Base-by-base conservation (phyloP, 1,140 invertebrate species). In the Cotesia vestalis region DNA sequence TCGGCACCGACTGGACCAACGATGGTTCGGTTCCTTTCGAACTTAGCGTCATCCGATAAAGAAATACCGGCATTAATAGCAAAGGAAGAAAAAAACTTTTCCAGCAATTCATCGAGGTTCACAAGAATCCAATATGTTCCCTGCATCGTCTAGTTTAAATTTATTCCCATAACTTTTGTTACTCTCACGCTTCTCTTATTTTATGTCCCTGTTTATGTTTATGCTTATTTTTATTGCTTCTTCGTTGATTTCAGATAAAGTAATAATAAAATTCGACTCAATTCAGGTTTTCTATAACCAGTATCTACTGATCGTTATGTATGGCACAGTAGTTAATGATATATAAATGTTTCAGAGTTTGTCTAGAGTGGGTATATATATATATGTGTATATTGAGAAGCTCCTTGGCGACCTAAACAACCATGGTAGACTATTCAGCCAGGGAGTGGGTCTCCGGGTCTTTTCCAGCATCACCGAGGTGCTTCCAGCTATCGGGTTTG, bases 51-150 rank as follows among this genome's bases (percentile, higher is more conserved):
- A 51, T 14, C 34, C 35, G n/a, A 59, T 3, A 51, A 27, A 14
- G 14, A 71, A 61, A 60, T 8, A 64, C 40, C 5, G 40, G 6
- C 40, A 46, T 46, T 6, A 67, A n/a, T 35, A n/a, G 53, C 60
- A 74, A 53, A 61, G 51, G 46, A 72, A 64, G 71, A 66, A 74
- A 76, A 74, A 81, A 85, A 80, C 72, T 84, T 38, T 79, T 73
- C 74, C 76, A 74, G 72, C 81, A 77, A 81, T 82, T 83, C 80
- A 73, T 73, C 78, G 72, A 84, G 81, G 81, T 82, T 80, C 77
- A 77, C 73, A 76, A 81, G 76, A 79, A 77, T 73, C 81, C 83
- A 83, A 83, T 85, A 83, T 76, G 80, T 84, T 83, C 79, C 79
- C 78, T 78, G 79, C 83, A 83, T 83, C 77, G 78, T 73, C 75